Evolutionary conservation across 2,113 vertebrate species (phyloP).

Genomic region (Calyptommatus sinebrachiatus): DNA sequence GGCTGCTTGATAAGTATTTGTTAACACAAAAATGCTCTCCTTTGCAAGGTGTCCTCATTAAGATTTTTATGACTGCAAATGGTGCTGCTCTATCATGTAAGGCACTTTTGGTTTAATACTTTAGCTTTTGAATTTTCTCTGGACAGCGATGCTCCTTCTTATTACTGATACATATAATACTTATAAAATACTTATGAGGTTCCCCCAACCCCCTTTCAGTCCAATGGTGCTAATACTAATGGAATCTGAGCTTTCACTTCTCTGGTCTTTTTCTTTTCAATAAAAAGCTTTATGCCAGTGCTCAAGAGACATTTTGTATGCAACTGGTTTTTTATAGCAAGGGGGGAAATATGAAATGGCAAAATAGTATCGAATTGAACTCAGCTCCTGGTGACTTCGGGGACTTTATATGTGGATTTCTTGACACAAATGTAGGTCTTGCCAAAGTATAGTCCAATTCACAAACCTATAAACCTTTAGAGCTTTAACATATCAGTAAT

Average conservation of each 20-base stretch:
- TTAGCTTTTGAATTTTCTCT: background rate
- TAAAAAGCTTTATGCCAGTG: slow-evolving; percentile 1
- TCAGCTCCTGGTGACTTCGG: no score
- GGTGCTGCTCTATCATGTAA: background rate
- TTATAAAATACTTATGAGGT: background rate
- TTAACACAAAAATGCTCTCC: background rate
- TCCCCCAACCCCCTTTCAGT: background rate
- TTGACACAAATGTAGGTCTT: no score
- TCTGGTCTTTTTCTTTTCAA: background rate
- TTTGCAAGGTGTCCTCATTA: background rate
- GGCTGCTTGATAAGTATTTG: background rate
- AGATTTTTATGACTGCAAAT: background rate
- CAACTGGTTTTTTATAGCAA: background rate
- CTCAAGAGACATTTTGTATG: background rate
- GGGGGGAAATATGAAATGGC: background rate
- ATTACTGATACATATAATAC: background rate
- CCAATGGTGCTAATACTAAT: slow-evolving; percentile 5
- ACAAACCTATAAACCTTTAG: no score
- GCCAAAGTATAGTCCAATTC: no score
- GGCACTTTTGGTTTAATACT: slow-evolving; percentile 26
- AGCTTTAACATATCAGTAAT: no score
- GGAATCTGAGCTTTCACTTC: background rate
- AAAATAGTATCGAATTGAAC: no score
- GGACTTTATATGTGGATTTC: no score
- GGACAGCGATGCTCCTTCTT: background rate